These are phyloP conservation scores for Notodonta ziczac DNA, from an alignment of 2,888 invertebrate genomes.

Conservation along the genomic window DNA sequence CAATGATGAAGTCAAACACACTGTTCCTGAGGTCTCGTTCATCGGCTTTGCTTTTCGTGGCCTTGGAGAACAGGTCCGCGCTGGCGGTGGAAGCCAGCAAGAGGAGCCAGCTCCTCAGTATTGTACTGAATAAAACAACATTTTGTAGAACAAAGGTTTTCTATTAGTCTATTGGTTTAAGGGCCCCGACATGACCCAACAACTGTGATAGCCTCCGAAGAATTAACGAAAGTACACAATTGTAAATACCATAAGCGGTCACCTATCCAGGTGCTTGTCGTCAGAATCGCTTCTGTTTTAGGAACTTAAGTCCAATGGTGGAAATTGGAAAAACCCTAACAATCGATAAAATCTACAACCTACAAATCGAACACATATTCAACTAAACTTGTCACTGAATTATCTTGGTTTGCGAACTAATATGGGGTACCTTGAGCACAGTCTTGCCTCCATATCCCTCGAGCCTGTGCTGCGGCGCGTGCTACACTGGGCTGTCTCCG, in stretches of 20 bases:
- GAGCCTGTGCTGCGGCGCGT: background rate
- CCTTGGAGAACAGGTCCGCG: conserved; percentile 69
- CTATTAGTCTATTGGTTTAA: no score
- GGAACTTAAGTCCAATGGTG: no score
- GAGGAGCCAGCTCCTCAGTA: conserved; percentile 30
- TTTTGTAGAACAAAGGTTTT: no score
- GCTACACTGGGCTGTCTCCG: background rate
- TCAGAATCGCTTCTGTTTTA: no score
- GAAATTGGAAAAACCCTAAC: no score
- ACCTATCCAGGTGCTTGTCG: no score
- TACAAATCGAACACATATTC: no score
- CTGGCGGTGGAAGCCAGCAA: conserved; percentile 30
- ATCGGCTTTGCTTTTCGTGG: conserved; percentile 67
- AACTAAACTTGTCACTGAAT: background rate
- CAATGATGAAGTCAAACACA: conserved; percentile 79
- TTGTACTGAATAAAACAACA: conserved; percentile 10
- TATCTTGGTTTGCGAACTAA: background rate
- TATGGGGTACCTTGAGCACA: background rate
- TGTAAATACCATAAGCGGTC: no score
- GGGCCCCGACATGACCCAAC: no score
- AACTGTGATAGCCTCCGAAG: no score
- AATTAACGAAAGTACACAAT: no score
- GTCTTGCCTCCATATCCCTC: background rate
- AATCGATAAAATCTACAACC: no score
- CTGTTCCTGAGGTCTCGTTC: conserved; percentile 69